Base-by-base conservation (phyloP, 1,140 invertebrate genomes). In the Hylaeus anthracinus region DNA sequence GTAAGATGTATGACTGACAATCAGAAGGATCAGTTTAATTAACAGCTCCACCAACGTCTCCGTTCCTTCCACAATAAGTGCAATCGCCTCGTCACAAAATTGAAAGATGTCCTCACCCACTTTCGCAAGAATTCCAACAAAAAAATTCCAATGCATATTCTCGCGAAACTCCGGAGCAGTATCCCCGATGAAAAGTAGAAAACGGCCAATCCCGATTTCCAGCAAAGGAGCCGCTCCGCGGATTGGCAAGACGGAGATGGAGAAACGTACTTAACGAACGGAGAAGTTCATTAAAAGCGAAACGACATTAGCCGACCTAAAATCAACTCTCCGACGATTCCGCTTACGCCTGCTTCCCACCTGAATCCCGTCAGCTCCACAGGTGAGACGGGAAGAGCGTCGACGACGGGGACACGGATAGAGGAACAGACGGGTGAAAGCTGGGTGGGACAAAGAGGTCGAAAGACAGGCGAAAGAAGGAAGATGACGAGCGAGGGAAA, bases 241-340 rank as follows among this genome's bases (percentile, higher is more conserved):
- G 61, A 83, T 82, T 73, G 74, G 84, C 79, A 78, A 89, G 89
- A 91, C 84, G 85, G 88, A 91, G 91, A 93, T 89, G 88, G 90
- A 91, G 91, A 92, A 93, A 92, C 84, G 90, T 90, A 91, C 92
- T 92, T 93, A 93, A 93, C 90, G 92, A 93, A 92, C 91, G 91
- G 90, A 92, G 92, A 93, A 92, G 92, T 93, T 93, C 92, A 93
- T 93, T 93, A 93, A 91, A 91, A 92, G 92, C 91, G 89, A 93
- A 93, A 93, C 89, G 91, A 93, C 90, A 89, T 93, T 93, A 93
- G 92, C 90, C 91, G 90, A 93, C 89, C 90, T 93, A 92, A 92
- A 93, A 93, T 93, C 93, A 93, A 88, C 90, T 86, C 88, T 90
- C 84, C 84, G 83, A 89, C 86, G 80, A 81, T 85, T 91, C 71